Base-by-base conservation (phyloP, 2,888 invertebrate genomes). In the Sericinus montela region DNA sequence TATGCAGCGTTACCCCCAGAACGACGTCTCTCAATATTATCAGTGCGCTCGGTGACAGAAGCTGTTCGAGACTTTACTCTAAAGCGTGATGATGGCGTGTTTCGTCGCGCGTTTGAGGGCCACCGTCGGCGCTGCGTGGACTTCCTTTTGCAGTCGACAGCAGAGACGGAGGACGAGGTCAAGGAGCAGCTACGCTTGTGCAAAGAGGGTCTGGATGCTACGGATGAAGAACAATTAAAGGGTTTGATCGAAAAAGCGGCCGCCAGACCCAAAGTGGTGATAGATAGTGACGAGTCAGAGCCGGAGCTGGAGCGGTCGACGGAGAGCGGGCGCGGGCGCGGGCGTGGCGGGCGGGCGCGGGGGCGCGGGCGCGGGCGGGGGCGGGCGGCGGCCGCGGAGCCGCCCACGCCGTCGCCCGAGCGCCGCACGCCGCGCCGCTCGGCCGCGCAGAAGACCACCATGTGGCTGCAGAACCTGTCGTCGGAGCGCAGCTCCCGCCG, bases 1-100 rank as follows among this genome's bases (percentile, higher is more conserved):
- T 94, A 94, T 63, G 78, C 81, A 16, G 80, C 87, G 15, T 87
- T 89, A 53, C 90, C 90, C 4, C 86, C 91, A 1, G 89, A 90
- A 53, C 84, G 90, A 32, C 88, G 91, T 35, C 83, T 97, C 13
- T 83, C 91, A 48, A 88, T 97, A 35, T 83, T 98, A 30, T 92
- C 95, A 1, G 92, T 95, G 38, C 91, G 92, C 57, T 93, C 94
- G 1, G 81, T 98, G 58, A 94, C 94, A 1, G 94, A 94, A 68
- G 95, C 96, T 11, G 93, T 97, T 35, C 90, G 91, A 44, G 91
- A 85, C 57, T 88, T 83, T 58, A 86, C 86, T 5, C 62, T 84
- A 29, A 87, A 86, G 57, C 80, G 79, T 48, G 80, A 80, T 52
- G 82, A 82, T 29, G 84, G 87, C 52, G 77, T 85, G 14, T 76